These are phyloP conservation scores for Neosilurus hyrtlii DNA, from an alignment of 2,797 vertebrate species.

Conservation along the genomic window DNA sequence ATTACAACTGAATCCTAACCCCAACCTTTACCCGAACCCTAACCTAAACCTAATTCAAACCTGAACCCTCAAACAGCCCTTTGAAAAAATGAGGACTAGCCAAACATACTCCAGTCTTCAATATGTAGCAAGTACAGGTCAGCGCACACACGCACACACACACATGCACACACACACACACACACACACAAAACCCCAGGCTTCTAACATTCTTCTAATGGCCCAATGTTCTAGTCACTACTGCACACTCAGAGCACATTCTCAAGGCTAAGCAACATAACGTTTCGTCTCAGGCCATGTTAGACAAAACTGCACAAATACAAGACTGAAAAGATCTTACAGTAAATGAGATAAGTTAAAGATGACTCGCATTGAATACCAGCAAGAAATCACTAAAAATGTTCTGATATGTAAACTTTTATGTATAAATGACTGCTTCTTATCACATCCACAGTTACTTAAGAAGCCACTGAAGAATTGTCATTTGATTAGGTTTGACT, in stretches of 20 bases:
- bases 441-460: not conserved
- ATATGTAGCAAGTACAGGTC: no score
- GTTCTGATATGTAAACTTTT: not conserved
- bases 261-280: slow-evolving; percentile 31
- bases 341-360: not conserved
- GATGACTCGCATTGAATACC: not conserved
- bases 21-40: no score
- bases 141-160: not conserved
- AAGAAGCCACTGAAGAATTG: no score
- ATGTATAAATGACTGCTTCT: not conserved
- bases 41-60: no score
- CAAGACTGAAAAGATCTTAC: not conserved
- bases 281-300: slow-evolving; percentile 20
- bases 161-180: slow-evolving; percentile 16
- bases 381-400: not conserved
- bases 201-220: slow-evolving; percentile 39
- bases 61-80: no score
- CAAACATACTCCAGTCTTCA: no score
- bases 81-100: no score
- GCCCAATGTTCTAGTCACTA: slow-evolving; percentile 31
- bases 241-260: slow-evolving; percentile 28
- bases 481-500: no score
- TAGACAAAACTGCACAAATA: slow-evolving; percentile 22
- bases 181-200: slow-evolving; percentile 26
- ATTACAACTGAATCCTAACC: no score